Evolutionary conservation across 2,888 invertebrate species (phyloP).

Genomic region (Pseudococcus jackbeardsleyi): DNA sequence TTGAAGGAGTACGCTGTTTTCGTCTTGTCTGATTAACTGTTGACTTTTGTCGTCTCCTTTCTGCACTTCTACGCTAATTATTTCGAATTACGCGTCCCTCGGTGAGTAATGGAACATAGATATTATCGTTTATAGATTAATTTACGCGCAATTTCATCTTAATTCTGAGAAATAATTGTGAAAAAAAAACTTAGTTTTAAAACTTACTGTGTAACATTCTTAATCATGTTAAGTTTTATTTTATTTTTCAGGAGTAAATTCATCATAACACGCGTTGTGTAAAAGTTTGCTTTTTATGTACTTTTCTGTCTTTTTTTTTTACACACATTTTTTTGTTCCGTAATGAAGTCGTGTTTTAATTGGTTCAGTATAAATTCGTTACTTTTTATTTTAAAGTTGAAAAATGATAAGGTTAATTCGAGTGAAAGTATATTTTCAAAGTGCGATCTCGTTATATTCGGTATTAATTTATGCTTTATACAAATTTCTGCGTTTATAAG

Average conservation of each 20-base stretch:
- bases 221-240: conserved; percentile 63
- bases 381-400: conserved; percentile 57
- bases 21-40: too few species aligned
- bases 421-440: conserved; percentile 47
- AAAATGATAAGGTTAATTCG: conserved; percentile 59
- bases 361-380: conserved; percentile 58
- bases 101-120: too few species aligned
- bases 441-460: conserved; percentile 60
- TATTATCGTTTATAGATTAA: too few species aligned
- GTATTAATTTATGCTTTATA: conserved; percentile 59
- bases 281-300: conserved; percentile 51
- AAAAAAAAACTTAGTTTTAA: neutral
- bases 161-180: neutral
- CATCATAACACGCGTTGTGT: conserved; percentile 64
- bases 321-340: conserved; percentile 35
- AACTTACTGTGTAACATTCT: conserved; percentile 39
- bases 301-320: neutral
- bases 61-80: too few species aligned
- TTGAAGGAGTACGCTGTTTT: too few species aligned
- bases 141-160: too few species aligned
- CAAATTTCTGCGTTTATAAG: conserved; percentile 57
- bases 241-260: conserved; percentile 64
- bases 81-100: too few species aligned
- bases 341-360: conserved; percentile 58
- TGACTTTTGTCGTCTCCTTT: too few species aligned